These are phyloP conservation scores for Drosophila aff. DNA, from an alignment of 1,140 invertebrate species.

Conservation along the genomic window DNA sequence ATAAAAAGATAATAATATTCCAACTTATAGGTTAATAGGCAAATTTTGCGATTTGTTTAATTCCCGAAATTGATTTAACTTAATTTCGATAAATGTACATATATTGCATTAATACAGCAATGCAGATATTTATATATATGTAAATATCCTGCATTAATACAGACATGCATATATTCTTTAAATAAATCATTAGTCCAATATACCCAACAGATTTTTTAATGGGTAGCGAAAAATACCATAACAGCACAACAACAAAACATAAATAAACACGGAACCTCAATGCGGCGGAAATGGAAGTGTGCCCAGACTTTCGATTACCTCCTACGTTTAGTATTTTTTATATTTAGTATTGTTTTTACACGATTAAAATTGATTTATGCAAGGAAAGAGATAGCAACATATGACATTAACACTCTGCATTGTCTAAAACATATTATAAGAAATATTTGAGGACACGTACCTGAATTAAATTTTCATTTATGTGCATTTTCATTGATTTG, in stretches of 20 bases:
- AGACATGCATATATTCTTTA: too few relatives aligned
- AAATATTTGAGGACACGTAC: too few relatives aligned
- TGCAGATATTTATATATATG: too few relatives aligned
- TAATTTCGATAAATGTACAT: too few relatives aligned
- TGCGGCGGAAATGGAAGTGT: constrained; percentile 20
- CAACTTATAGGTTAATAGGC: too few relatives aligned
- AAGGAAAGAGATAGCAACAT: not conserved
- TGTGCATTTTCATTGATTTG: not conserved
- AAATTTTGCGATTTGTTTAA: too few relatives aligned
- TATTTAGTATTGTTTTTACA: not conserved
- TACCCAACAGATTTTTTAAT: not conserved
- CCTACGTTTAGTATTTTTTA: not conserved
- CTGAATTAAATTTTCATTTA: not conserved
- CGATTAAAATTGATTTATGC: not conserved
- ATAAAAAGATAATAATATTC: too few relatives aligned
- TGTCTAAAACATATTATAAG: not conserved
- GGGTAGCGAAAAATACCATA: constrained; percentile 1
- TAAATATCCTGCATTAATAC: too few relatives aligned
- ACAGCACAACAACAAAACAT: constrained; percentile 3
- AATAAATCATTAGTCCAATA: not conserved
- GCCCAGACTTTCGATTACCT: not conserved
- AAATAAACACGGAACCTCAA: constrained; percentile 5
- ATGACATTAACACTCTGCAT: too few relatives aligned
- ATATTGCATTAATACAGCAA: too few relatives aligned
- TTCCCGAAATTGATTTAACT: too few relatives aligned